phyloP scores from a whole-genome alignment of 30 jellyfish, hydroid and myxozoan species.

The Turritopsis dohrnii region DNA sequence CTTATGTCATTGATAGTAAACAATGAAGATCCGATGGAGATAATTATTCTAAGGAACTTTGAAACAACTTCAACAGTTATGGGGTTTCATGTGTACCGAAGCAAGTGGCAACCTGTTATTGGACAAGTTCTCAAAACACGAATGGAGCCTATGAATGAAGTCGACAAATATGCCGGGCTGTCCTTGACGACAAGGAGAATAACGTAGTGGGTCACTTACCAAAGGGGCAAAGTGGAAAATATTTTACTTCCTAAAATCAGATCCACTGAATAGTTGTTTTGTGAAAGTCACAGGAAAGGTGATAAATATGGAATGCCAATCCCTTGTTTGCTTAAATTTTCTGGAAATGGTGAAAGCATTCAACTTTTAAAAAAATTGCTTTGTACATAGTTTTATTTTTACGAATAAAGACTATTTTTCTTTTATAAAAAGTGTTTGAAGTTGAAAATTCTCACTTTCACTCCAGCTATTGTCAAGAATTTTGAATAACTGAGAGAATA shows the following conservation, averaged over 20 bases:
- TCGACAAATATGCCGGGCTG: not conserved
- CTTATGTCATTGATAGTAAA: conserved; percentile 1
- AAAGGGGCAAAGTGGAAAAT: not conserved
- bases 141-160: not conserved
- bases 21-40: conserved; percentile 9
- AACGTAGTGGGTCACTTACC: not conserved
- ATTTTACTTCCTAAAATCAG: not conserved
- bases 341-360: too few species aligned
- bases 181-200: not conserved
- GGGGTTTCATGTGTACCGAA: not conserved
- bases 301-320: not conserved
- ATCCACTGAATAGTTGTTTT: not conserved
- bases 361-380: too few species aligned
- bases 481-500: too few species aligned
- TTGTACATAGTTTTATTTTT: too few species aligned
- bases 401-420: too few species aligned
- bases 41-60: not conserved
- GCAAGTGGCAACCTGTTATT: not conserved
- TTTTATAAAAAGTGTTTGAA: too few species aligned
- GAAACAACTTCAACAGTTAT: not conserved
- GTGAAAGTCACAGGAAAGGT: not conserved
- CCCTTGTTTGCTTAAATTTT: not conserved
- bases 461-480: too few species aligned
- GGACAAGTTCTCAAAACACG: not conserved
- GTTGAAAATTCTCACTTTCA: too few species aligned